phyloP scores from a whole-genome alignment of 2,888 invertebrate genomes.

The Platycheirus albimanus region DNA sequence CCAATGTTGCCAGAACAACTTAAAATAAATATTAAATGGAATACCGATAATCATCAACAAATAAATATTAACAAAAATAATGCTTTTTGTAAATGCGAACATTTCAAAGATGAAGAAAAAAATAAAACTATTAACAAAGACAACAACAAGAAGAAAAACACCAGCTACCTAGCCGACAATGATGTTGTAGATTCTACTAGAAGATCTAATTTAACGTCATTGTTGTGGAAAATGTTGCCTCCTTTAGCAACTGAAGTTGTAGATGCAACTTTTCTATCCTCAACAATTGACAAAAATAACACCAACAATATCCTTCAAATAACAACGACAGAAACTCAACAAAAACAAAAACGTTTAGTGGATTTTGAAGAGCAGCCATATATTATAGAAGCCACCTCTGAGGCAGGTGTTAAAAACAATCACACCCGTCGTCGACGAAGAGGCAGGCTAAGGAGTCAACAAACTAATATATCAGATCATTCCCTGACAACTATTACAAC shows the following conservation, averaged over 20 bases:
- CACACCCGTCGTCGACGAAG: constrained; percentile 81
- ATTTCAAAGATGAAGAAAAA: constrained; percentile 16
- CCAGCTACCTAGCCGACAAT: constrained; percentile 40
- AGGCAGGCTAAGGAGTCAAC: constrained; percentile 80
- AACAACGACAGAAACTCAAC: constrained; percentile 27
- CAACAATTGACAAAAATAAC: constrained; percentile 24
- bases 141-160: constrained; percentile 11
- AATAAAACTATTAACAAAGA: too few relatives aligned
- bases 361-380: constrained; percentile 19
- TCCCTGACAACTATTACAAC: constrained; percentile 40
- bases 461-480: constrained; percentile 12
- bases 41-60: constrained; percentile 32
- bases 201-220: constrained; percentile 10
- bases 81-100: constrained; percentile 8
- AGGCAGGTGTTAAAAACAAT: constrained; percentile 74
- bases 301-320: constrained; percentile 3
- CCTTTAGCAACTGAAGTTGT: background rate
- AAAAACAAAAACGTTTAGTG: constrained; percentile 14
- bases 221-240: constrained; percentile 52
- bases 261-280: constrained; percentile 3
- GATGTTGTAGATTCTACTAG: constrained; percentile 35
- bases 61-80: constrained; percentile 25
- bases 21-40: constrained; percentile 46
- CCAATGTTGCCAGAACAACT: constrained; percentile 75
- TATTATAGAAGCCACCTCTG: constrained; percentile 34